Percentiles rank a stretch among this genome's conserved stretches.
These are phyloP conservation scores for Onychostoma macrolepis DNA, from an alignment of 2,113 vertebrate genomes.

Conservation along the genomic window DNA sequence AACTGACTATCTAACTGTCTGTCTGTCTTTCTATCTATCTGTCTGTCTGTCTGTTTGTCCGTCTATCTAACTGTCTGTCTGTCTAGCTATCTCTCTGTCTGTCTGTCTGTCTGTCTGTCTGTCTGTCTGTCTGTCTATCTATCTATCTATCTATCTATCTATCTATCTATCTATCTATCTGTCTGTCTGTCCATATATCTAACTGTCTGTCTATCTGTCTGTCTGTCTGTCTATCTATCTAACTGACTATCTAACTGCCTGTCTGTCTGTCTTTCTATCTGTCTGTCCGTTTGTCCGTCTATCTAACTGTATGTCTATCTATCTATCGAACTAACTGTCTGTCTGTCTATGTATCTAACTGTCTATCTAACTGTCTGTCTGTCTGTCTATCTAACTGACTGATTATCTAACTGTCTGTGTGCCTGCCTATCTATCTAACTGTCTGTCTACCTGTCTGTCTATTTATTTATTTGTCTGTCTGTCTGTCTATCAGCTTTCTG, in stretches of 20 bases:
- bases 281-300: neutral
- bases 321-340: neutral
- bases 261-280: neutral
- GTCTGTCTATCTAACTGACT: no score
- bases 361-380: neutral
- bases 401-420: no score
- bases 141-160: fast-evolving
- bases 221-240: neutral
- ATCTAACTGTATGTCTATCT: neutral
- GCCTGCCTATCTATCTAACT: neutral
- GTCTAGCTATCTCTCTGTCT: neutral
- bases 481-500: neutral
- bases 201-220: neutral
- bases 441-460: neutral
- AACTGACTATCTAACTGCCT: neutral
- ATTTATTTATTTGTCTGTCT: neutral
- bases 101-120: neutral
- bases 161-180: neutral
- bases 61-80: neutral
- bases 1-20: neutral
- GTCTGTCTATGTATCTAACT: neutral
- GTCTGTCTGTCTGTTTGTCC: neutral
- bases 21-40: neutral
- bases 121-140: neutral
- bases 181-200: no score